These are phyloP conservation scores for Actinia tenebrosa DNA, from an alignment of 64 coral and sea anemone species.

Conservation along the genomic window DNA sequence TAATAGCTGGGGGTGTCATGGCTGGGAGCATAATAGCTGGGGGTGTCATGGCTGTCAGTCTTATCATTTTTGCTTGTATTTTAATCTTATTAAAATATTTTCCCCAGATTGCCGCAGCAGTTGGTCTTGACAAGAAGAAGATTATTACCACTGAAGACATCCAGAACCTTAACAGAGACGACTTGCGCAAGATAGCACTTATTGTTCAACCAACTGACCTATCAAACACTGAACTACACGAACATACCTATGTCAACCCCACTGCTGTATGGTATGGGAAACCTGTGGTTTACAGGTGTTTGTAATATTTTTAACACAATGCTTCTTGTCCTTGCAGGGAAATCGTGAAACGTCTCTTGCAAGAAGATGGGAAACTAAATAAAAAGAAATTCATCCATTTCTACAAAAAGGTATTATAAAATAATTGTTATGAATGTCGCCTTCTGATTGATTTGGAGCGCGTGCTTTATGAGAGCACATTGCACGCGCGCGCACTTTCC, in stretches of 20 bases:
- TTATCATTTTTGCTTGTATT: background rate
- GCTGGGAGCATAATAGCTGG: no score
- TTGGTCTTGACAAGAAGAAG: constrained; percentile 33
- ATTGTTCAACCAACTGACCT: constrained; percentile 72
- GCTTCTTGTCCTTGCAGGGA: background rate
- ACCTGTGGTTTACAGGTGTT: background rate
- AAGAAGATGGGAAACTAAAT: background rate
- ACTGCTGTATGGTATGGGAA: constrained; percentile 17
- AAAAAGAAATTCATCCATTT: background rate
- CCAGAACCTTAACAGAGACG: constrained; percentile 31
- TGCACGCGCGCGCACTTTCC: no score
- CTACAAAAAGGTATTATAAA: background rate
- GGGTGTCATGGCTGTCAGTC: no score
- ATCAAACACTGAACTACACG: constrained; percentile 64
- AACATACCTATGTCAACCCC: constrained; percentile 58
- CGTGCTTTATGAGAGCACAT: no score
- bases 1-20: no score
- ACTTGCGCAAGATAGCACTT: constrained; percentile 44
- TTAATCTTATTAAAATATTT: background rate
- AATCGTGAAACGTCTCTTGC: background rate
- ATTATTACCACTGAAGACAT: constrained; percentile 54
- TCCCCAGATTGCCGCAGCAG: constrained; percentile 31
- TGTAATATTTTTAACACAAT: background rate
- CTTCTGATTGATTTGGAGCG: no score
- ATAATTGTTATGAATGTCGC: no score